Evolutionary conservation across 2,797 vertebrate genomes (phyloP).

Genomic region (Propithecus deckenii): DNA sequence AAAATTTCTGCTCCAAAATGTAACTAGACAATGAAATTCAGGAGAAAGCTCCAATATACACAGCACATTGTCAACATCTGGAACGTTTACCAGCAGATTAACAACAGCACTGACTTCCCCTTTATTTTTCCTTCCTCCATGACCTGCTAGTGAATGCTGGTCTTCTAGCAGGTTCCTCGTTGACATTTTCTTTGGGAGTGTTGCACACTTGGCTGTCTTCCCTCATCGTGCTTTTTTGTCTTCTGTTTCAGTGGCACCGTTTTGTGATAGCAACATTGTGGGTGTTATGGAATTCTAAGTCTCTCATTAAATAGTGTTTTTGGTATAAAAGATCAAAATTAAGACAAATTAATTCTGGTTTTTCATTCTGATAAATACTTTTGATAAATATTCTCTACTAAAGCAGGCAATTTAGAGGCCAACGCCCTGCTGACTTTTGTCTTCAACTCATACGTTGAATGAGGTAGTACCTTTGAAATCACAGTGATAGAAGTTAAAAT

Average conservation of each 20-base stretch:
- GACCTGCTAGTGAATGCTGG: no score
- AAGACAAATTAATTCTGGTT: background rate
- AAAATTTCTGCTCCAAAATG: background rate
- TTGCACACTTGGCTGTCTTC: background rate
- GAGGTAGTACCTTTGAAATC: background rate
- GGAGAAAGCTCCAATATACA: fast-evolving
- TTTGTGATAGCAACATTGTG: background rate
- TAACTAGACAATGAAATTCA: background rate
- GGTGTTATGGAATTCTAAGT: background rate
- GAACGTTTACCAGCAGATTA: background rate
- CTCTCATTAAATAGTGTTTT: background rate
- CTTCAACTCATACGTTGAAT: background rate
- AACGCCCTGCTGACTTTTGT: background rate
- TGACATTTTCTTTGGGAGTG: background rate
- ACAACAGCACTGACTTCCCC: fast-evolving
- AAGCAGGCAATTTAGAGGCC: background rate
- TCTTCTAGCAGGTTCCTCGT: background rate
- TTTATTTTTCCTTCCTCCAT: background rate
- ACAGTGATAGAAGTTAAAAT: background rate
- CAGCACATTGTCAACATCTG: no score
- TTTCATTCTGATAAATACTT: background rate
- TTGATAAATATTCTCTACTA: background rate
- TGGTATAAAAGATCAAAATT: background rate
- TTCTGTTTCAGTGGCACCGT: background rate
- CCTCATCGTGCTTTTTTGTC: background rate